Conservation (phyloP, 37 sponge, comb jelly and placozoan species). For the Halisarca cf. caerulea region DNA sequence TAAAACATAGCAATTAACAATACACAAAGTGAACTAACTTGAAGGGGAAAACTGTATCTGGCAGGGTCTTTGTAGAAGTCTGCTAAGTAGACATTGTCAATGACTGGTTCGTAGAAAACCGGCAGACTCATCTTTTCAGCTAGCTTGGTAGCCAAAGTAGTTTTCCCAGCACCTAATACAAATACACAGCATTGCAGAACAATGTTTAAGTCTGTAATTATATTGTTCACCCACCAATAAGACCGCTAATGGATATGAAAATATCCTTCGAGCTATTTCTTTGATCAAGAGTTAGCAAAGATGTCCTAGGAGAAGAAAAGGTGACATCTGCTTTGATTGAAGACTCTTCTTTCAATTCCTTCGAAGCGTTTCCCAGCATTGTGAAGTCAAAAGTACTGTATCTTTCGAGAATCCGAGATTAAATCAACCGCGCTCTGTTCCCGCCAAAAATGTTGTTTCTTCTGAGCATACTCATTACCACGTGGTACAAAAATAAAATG, state of each 20-base stretch:
- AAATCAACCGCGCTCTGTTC: too few relatives aligned
- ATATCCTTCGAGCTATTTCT: conserved; percentile 84
- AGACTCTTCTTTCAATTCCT: neutral
- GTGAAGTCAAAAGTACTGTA: too few relatives aligned
- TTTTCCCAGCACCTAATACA: conserved; percentile 85
- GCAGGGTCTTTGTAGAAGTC: conserved; percentile 95
- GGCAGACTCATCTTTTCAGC: conserved; percentile 91
- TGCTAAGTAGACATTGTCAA: conserved; percentile 86
- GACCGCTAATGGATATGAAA: conserved; percentile 93
- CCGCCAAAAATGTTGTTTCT: too few relatives aligned
- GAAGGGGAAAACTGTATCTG: conserved; percentile 92
- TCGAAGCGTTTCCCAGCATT: neutral
- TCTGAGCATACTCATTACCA: too few relatives aligned
- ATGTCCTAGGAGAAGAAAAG: conserved; percentile 12
- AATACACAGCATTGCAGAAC: neutral
- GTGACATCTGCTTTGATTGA: too few relatives aligned
- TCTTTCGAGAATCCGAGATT: neutral
- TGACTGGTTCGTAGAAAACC: conserved; percentile 91
- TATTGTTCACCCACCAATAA: conserved; percentile 59
- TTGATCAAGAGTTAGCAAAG: conserved; percentile 89
- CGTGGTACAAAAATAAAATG: too few relatives aligned
- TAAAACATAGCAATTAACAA: too few relatives aligned
- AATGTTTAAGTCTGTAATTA: neutral
- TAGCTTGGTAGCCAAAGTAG: conserved; percentile 87
- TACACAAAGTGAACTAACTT: too few relatives aligned